These are phyloP conservation scores for Poliocrania exsul DNA, from an alignment of 2,797 vertebrate genomes.

Conservation along the genomic window DNA sequence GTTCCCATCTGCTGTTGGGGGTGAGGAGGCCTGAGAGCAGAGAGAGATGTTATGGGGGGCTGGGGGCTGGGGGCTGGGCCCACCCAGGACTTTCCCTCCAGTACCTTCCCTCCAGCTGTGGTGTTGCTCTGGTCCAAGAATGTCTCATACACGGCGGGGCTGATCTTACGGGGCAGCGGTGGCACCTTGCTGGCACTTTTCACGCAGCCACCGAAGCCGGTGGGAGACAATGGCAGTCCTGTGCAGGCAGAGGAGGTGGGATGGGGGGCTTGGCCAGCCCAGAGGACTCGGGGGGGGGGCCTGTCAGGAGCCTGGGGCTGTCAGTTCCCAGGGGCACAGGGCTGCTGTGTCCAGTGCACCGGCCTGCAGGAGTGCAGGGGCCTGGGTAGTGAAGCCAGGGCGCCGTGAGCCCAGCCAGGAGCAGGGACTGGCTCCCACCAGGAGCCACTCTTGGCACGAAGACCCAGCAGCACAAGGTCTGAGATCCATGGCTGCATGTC, in stretches of 20 bases:
- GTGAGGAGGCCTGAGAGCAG: fast-evolving
- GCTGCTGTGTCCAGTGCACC: too few species aligned
- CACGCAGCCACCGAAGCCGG: neutral
- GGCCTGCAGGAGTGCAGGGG: fast-evolving
- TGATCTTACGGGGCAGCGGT: slow-evolving; percentile 17
- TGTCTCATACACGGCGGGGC: neutral
- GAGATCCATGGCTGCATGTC: fast-evolving
- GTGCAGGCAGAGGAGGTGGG: neutral
- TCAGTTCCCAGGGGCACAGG: neutral
- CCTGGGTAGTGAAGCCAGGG: neutral
- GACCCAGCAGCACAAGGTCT: fast-evolving
- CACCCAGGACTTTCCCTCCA: neutral
- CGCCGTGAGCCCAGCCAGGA: fast-evolving
- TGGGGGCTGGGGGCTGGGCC: fast-evolving
- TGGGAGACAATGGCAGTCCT: neutral
- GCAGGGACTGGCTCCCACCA: neutral
- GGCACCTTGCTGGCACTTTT: slow-evolving; percentile 26
- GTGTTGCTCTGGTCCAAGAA: neutral
- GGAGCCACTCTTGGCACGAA: neutral
- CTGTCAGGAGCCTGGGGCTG: neutral
- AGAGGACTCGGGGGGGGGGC: fast-evolving
- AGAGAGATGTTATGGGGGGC: fast-evolving
- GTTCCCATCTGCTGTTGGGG: fast-evolving
- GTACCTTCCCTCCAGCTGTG: neutral
- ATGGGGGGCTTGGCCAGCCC: neutral